Evolutionary conservation across 2,113 vertebrate genomes (phyloP).

Genomic region (Austrofundulus limnaeus): DNA sequence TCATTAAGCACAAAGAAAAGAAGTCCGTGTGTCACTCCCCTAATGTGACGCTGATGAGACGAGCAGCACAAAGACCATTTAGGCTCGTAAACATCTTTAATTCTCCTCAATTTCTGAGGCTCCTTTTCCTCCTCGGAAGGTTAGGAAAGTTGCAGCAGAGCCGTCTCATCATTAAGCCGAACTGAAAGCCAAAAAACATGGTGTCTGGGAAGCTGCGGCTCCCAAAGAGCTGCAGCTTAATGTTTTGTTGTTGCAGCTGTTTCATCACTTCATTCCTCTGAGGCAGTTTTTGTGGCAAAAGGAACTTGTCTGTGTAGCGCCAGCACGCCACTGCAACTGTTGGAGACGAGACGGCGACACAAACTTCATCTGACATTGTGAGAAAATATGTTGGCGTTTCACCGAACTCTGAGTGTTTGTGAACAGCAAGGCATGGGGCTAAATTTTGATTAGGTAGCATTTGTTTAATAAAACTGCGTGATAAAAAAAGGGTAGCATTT

Average conservation of each 20-base stretch:
- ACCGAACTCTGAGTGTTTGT: no score
- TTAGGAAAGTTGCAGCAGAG: slow-evolving; percentile 13
- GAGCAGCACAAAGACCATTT: slow-evolving; percentile 24
- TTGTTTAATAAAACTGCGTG: no score
- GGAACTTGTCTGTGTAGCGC: slow-evolving; percentile 21
- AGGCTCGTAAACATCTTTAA: slow-evolving; percentile 41
- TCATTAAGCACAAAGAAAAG: slow-evolving; percentile 26
- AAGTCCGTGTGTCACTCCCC: slow-evolving; percentile 45
- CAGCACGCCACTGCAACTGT: no score
- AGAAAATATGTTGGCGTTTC: no score
- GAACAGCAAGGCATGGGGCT: no score
- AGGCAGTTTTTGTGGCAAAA: slow-evolving; percentile 34
- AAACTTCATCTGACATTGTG: no score
- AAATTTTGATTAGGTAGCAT: no score
- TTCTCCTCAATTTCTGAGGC: slow-evolving; percentile 29
- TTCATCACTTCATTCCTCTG: slow-evolving; percentile 41
- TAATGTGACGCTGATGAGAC: slow-evolving; percentile 33
- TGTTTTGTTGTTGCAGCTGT: slow-evolving; percentile 44
- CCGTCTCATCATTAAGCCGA: slow-evolving; percentile 42
- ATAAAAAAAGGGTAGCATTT: no score
- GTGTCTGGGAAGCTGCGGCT: no score
- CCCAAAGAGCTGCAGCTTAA: slow-evolving; percentile 12
- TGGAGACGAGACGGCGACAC: no score
- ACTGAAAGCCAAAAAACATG: slow-evolving; percentile 33
- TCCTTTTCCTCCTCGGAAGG: slow-evolving; percentile 19